Evolutionary conservation across 2,113 vertebrate species (phyloP).

Genomic region (Coracopsis vasa): DNA sequence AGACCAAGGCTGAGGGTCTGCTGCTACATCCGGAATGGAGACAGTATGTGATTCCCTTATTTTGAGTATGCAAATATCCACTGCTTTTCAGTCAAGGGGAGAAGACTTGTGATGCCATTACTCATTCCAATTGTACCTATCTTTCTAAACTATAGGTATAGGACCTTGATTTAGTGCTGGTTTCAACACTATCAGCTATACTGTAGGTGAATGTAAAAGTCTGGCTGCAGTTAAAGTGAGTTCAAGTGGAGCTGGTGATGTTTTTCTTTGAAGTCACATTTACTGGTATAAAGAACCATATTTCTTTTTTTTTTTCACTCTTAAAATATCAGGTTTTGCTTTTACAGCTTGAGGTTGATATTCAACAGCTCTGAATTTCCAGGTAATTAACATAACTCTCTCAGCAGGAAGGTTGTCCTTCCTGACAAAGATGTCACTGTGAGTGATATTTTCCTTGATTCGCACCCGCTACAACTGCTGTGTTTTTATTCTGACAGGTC

Average conservation of each 20-base stretch:
- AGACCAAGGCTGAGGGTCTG: not conserved
- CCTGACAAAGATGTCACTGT: conserved; percentile 7
- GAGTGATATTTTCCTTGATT: not conserved
- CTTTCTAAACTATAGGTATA: not conserved
- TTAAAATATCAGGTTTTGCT: not conserved
- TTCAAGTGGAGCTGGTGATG: not conserved
- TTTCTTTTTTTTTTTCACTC: not conserved
- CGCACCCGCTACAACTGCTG: not conserved
- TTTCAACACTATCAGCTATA: not conserved
- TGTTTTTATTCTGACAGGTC: not conserved
- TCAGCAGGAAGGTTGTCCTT: not conserved
- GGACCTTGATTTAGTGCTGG: not conserved
- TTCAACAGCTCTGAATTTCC: not conserved
- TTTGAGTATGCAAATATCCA: not conserved
- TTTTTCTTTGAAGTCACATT: not conserved
- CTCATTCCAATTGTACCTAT: not conserved
- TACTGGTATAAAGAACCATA: not conserved
- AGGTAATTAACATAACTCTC: not conserved
- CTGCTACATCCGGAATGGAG: not conserved
- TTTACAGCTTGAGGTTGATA: not conserved
- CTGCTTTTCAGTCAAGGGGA: not conserved
- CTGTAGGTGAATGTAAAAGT: not conserved
- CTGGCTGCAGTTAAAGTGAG: not conserved
- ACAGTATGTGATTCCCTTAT: fast-evolving
- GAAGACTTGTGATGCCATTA: not conserved